Percentiles rank a stretch among this genome's conserved stretches.
phyloP scores from a whole-genome alignment of 1,140 invertebrate genomes.

The Chymomyza costata region DNA sequence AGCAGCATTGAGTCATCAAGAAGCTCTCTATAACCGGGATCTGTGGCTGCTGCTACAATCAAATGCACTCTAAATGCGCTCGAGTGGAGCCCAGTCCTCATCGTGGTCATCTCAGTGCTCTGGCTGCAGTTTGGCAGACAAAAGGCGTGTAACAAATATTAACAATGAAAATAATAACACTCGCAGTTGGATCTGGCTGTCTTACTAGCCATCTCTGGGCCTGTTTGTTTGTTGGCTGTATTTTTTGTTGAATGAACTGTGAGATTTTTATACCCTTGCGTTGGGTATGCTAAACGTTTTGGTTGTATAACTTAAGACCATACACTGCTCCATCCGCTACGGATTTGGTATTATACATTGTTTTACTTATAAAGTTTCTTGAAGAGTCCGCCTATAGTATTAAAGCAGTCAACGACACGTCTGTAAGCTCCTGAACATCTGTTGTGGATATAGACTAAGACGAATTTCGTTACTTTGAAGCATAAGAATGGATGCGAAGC shows the following conservation, averaged over 20 bases:
- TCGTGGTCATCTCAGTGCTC: not conserved
- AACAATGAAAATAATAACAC: constrained; percentile 73
- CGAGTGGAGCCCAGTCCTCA: constrained; percentile 5
- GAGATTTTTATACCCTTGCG: too few species aligned
- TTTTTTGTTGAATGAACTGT: not conserved
- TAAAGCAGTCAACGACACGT: too few species aligned
- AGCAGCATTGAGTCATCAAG: constrained; percentile 53
- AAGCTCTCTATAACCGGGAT: not conserved
- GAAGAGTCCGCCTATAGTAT: too few species aligned
- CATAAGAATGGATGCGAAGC: too few species aligned
- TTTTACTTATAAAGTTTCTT: too few species aligned
- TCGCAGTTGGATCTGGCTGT: constrained; percentile 5
- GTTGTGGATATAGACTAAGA: too few species aligned
- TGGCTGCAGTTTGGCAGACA: constrained; percentile 22
- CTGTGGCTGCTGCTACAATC: constrained; percentile 38
- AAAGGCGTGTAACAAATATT: constrained; percentile 73
- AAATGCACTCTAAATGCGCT: constrained; percentile 41
- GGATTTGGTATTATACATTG: too few species aligned
- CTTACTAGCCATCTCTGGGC: not conserved
- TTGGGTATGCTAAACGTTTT: too few species aligned
- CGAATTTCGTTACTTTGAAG: too few species aligned
- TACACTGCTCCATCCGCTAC: too few species aligned
- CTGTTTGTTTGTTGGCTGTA: not conserved
- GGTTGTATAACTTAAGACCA: too few species aligned
- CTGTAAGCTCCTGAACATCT: too few species aligned